phyloP scores from a whole-genome alignment of 2,113 vertebrate genomes.

The Verasper variegatus region DNA sequence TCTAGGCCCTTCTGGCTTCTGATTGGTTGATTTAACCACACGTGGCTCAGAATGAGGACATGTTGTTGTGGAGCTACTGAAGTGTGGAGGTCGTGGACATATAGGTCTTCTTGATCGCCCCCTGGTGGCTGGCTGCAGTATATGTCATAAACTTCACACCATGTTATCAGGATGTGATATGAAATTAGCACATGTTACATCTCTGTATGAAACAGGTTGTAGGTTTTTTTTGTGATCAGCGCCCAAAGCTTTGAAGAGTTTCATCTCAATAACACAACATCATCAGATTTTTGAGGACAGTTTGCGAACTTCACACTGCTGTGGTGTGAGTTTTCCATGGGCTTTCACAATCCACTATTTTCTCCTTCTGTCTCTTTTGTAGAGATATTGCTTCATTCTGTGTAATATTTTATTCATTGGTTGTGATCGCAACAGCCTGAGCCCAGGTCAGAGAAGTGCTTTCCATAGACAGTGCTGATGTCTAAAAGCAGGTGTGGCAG shows the following conservation, averaged over 20 bases:
- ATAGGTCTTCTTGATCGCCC: too few relatives aligned
- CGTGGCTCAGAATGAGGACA: too few relatives aligned
- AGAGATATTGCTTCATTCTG: conserved; percentile 11
- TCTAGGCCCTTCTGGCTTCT: too few relatives aligned
- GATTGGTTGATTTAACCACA: too few relatives aligned
- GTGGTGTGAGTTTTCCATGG: neutral
- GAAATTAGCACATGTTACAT: conserved; percentile 9
- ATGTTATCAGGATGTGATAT: too few relatives aligned
- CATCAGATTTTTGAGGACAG: neutral
- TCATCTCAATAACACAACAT: conserved; percentile 8
- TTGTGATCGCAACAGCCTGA: conserved; percentile 20
- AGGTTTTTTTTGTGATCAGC: neutral
- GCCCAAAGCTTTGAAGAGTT: neutral
- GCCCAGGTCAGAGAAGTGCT: conserved; percentile 11
- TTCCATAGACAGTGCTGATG: conserved; percentile 27
- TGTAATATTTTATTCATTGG: conserved; percentile 7
- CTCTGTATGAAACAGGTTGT: conserved; percentile 7
- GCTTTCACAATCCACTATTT: conserved; percentile 14
- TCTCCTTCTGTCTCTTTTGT: neutral
- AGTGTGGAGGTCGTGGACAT: too few relatives aligned
- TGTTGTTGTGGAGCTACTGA: too few relatives aligned
- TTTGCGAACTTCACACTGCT: conserved; percentile 4
- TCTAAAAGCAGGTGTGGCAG: conserved; percentile 38
- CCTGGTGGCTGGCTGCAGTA: too few relatives aligned
- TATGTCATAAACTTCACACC: too few relatives aligned